Evolutionary conservation across 2,888 invertebrate species (phyloP).

Genomic region (Lepidochrysops patricia): DNA sequence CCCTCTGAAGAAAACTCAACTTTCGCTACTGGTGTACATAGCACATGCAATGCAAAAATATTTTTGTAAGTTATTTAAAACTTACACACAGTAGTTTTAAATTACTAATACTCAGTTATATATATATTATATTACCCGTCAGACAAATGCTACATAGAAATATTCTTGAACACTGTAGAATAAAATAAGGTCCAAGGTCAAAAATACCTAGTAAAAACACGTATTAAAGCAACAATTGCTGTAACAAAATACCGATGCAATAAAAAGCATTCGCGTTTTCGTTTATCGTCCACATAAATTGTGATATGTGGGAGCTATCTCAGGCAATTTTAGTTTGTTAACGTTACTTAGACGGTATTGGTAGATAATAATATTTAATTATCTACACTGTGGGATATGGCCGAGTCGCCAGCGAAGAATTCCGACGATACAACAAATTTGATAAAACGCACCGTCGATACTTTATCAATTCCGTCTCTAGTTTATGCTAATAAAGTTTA

Average conservation of each 20-base stretch:
- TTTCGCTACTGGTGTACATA: too few species aligned
- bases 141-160: too few species aligned
- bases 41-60: too few species aligned
- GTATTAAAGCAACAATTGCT: conserved; percentile 37
- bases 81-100: too few species aligned
- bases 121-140: too few species aligned
- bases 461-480: not conserved
- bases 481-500: not conserved
- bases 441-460: not conserved
- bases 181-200: too few species aligned
- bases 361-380: conserved; percentile 60
- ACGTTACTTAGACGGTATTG: conserved; percentile 51
- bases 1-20: too few species aligned
- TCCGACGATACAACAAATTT: conserved; percentile 6
- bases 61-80: too few species aligned
- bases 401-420: conserved; percentile 9
- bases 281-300: conserved; percentile 51
- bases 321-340: conserved; percentile 52
- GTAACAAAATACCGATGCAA: conserved; percentile 45
- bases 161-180: too few species aligned
- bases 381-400: conserved; percentile 26
- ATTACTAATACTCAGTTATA: too few species aligned
- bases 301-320: conserved; percentile 35
- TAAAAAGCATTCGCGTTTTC: conserved; percentile 47
- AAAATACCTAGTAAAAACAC: conserved; percentile 17